Evolutionary conservation across 2,888 invertebrate species (phyloP).

Genomic region (Cheilosia impressa): DNA sequence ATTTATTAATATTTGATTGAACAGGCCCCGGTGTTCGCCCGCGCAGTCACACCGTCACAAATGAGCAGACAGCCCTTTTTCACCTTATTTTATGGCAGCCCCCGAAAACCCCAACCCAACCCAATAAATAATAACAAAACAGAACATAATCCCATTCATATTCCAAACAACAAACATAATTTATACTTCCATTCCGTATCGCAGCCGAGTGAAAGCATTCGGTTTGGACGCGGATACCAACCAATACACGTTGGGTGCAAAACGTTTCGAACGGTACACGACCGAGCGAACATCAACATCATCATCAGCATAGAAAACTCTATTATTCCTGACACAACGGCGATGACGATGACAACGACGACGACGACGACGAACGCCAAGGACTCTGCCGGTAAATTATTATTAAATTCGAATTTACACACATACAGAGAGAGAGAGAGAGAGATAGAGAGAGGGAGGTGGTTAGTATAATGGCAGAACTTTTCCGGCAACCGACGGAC

Average conservation of each 20-base stretch:
- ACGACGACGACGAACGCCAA: slow-evolving; percentile 32
- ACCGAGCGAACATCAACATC: slow-evolving; percentile 25
- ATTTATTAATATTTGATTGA: slow-evolving; percentile 61
- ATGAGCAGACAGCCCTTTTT: slow-evolving; percentile 13
- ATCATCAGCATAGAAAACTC: slow-evolving; percentile 55
- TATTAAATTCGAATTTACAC: slow-evolving; percentile 65
- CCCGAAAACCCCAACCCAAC: not conserved
- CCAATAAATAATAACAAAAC: slow-evolving; percentile 46
- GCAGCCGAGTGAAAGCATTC: slow-evolving; percentile 4
- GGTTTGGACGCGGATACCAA: slow-evolving; percentile 25
- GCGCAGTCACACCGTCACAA: slow-evolving; percentile 9
- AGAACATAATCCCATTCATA: slow-evolving; percentile 51
- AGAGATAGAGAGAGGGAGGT: not conserved
- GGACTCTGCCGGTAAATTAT: slow-evolving; percentile 65
- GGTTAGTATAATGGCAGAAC: not conserved
- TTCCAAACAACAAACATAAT: slow-evolving; percentile 61
- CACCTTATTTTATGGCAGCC: slow-evolving; percentile 23
- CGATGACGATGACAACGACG: slow-evolving; percentile 40
- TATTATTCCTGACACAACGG: slow-evolving; percentile 55
- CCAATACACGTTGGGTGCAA: slow-evolving; percentile 24
- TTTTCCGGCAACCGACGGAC: slow-evolving; percentile 4
- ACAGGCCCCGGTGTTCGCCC: slow-evolving; percentile 9
- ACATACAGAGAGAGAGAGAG: slow-evolving; percentile 14
- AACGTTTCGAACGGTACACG: slow-evolving; percentile 4
- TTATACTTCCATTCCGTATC: slow-evolving; percentile 31